phyloP scores from a whole-genome alignment of 2,797 vertebrate genomes.

The Moxostoma hubbsi region DNA sequence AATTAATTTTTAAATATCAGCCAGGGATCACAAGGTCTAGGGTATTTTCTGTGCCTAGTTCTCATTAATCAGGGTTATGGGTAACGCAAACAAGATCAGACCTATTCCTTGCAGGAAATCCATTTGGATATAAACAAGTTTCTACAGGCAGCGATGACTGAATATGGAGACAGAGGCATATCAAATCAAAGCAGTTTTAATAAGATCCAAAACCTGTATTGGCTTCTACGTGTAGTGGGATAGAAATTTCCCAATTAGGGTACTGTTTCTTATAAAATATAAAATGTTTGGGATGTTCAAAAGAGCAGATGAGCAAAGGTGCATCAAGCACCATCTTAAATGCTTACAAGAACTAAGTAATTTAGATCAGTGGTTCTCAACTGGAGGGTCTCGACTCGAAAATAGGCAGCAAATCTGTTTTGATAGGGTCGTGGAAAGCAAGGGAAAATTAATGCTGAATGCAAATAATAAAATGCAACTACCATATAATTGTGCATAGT shows the following conservation, averaged over 20 bases:
- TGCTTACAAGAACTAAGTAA: background rate
- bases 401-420: too few species aligned
- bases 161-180: conserved; percentile 71
- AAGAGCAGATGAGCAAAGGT: background rate
- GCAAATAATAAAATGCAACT: too few species aligned
- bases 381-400: too few species aligned
- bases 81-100: conserved; percentile 66
- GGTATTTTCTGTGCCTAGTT: conserved; percentile 76
- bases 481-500: too few species aligned
- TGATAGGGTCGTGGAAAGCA: too few species aligned
- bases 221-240: background rate
- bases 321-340: background rate
- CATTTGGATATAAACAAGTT: conserved; percentile 79
- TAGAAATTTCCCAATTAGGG: background rate
- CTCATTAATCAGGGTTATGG: conserved; percentile 72
- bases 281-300: background rate
- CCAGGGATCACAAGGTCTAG: conserved; percentile 69
- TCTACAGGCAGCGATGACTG: conserved; percentile 70
- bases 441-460: too few species aligned
- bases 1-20: conserved; percentile 79
- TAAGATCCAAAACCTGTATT: conserved; percentile 69
- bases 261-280: background rate
- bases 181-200: conserved; percentile 79
- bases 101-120: conserved; percentile 71
- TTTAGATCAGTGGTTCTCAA: too few species aligned